Evolutionary conservation across 2,888 invertebrate species (phyloP).

Genomic region (Andrena minutula): DNA sequence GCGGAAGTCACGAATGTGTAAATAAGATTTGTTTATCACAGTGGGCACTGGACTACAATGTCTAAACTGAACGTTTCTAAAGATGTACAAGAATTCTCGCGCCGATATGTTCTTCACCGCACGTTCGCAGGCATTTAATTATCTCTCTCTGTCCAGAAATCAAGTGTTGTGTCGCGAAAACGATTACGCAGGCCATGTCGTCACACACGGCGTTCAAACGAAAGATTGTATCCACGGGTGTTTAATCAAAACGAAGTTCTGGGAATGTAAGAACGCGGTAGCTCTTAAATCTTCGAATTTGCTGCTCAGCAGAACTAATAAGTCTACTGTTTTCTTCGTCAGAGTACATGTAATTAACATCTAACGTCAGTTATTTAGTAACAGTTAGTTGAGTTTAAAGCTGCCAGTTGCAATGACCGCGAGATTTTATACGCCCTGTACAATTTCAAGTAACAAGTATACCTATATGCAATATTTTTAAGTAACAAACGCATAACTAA

Average conservation of each 20-base stretch:
- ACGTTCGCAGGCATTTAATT: constrained; percentile 19
- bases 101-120: constrained; percentile 19
- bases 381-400: constrained; percentile 10
- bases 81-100: constrained; percentile 1
- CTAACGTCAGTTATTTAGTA: constrained; percentile 6
- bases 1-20: constrained; percentile 40
- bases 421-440: not conserved
- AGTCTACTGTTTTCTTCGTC: not conserved
- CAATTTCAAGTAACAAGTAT: constrained; percentile 33
- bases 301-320: not conserved
- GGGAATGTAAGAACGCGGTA: constrained; percentile 3
- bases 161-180: not conserved
- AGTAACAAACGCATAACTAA: constrained; percentile 18
- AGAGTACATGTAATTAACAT: constrained; percentile 9
- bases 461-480: constrained; percentile 22
- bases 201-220: constrained; percentile 11
- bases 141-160: not conserved
- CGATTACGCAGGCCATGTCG: constrained; percentile 6
- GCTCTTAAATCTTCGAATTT: not conserved
- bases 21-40: constrained; percentile 52
- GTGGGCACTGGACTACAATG: constrained; percentile 62
- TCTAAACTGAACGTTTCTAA: constrained; percentile 39
- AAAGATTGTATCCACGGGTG: constrained; percentile 7
- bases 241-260: constrained; percentile 8
- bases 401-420: constrained; percentile 4